A percentile compares a stretch with the other conserved stretches of the same genome.
These are phyloP conservation scores for Apteryx owenii DNA, from an alignment of 2,113 vertebrate genomes.

Conservation along the genomic window DNA sequence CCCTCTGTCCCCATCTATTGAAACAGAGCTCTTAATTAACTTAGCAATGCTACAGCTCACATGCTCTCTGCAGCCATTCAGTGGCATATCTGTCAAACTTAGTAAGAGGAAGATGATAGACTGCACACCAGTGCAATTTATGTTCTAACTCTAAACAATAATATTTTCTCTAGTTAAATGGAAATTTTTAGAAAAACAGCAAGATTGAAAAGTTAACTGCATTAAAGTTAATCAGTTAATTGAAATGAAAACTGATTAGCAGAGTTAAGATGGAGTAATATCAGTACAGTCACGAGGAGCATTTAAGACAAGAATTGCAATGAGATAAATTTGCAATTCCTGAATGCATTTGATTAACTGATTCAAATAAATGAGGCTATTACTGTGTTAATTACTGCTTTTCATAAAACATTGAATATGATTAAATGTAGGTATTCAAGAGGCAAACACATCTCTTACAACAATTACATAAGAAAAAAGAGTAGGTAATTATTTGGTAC, in stretches of 20 bases:
- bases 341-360: slow-evolving; percentile 4
- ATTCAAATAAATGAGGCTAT: slow-evolving; percentile 26
- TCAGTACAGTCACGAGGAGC: background rate
- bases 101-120: background rate
- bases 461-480: background rate
- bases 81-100: background rate
- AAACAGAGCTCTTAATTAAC: background rate
- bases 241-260: background rate
- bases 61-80: background rate
- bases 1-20: background rate
- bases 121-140: background rate
- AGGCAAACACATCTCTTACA: background rate
- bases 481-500: background rate
- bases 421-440: background rate
- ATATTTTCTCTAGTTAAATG: background rate
- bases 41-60: background rate
- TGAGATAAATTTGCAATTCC: background rate
- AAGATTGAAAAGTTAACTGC: background rate
- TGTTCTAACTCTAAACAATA: background rate
- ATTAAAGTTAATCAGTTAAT: background rate
- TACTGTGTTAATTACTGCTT: slow-evolving; percentile 1
- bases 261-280: background rate
- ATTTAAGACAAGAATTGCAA: background rate
- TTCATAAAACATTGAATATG: background rate
- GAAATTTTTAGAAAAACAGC: background rate